Percentiles rank a stretch among this genome's conserved stretches.
Evolutionary conservation across 1,140 invertebrate species (phyloP).

Genomic region (Drosophila simulans): DNA sequence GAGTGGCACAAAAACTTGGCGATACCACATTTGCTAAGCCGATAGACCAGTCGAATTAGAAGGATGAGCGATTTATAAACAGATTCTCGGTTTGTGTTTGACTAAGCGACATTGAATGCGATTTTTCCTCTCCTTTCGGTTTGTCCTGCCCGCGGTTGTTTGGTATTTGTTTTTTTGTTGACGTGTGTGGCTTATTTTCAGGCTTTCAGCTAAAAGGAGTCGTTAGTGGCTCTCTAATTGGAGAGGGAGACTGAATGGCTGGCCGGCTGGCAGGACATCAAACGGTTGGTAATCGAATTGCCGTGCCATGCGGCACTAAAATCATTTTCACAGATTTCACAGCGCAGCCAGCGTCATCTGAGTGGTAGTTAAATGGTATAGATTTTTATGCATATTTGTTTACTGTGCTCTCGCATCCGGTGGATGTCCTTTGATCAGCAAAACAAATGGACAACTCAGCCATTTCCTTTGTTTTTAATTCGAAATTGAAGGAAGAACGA

Average conservation of each 20-base stretch:
- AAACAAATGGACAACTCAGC: neutral
- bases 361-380: slow-evolving; percentile 1
- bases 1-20: slow-evolving; percentile 72
- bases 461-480: neutral
- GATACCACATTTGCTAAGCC: slow-evolving; percentile 28
- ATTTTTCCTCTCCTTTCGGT: slow-evolving; percentile 31
- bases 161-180: slow-evolving; percentile 10
- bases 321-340: slow-evolving; percentile 46
- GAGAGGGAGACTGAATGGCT: slow-evolving; percentile 7
- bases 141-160: slow-evolving; percentile 14
- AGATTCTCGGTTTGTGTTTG: slow-evolving; percentile 63
- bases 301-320: slow-evolving; percentile 32
- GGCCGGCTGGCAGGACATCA: slow-evolving; percentile 27
- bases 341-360: neutral
- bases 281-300: slow-evolving; percentile 48
- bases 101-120: slow-evolving; percentile 58
- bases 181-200: slow-evolving; percentile 14
- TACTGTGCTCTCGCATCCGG: slow-evolving; percentile 3
- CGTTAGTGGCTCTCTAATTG: slow-evolving; percentile 51
- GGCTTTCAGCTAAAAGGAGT: slow-evolving; percentile 36
- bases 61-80: slow-evolving; percentile 61
- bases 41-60: slow-evolving; percentile 13
- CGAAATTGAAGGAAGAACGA: no score
- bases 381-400: slow-evolving; percentile 32
- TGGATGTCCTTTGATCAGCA: neutral